Percentiles rank a stretch among this genome's conserved stretches.
Conservation (phyloP, 2,888 invertebrate species). For the Eucera pruinosa region DNA sequence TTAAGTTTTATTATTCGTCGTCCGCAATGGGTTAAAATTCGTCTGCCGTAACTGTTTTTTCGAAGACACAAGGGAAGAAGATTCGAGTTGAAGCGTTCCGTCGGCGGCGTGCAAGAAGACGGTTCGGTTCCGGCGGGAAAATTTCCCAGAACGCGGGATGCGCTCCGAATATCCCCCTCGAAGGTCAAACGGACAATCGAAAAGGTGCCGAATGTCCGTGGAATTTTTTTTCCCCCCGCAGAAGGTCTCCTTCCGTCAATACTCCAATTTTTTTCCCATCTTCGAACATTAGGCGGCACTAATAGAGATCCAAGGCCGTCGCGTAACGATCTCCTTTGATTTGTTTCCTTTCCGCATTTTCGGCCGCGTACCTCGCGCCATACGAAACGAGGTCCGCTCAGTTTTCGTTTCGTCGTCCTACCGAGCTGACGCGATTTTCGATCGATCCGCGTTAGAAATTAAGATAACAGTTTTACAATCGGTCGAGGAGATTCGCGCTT, state of each 20-base stretch:
- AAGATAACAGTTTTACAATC: neutral
- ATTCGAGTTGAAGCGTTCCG: conserved; percentile 6
- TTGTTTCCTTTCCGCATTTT: conserved; percentile 62
- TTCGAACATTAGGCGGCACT: conserved; percentile 57
- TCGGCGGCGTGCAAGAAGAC: conserved; percentile 3
- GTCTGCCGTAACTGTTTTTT: no score
- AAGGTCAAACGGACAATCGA: conserved; percentile 63
- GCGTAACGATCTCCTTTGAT: conserved; percentile 57
- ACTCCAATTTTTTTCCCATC: conserved; percentile 79
- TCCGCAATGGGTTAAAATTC: no score
- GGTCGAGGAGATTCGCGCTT: neutral
- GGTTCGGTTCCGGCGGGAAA: conserved; percentile 11
- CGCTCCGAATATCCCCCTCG: conserved; percentile 13
- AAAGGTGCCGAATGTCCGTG: conserved; percentile 59
- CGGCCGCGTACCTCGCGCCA: conserved; percentile 3
- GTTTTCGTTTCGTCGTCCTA: conserved; percentile 56
- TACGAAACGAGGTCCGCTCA: conserved; percentile 37
- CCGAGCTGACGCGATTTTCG: conserved; percentile 50
- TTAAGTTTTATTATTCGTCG: no score
- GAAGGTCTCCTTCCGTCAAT: conserved; percentile 78
- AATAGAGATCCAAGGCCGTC: conserved; percentile 62
- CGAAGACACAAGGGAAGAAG: neutral
- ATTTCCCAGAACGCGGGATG: neutral
- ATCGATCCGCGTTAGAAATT: neutral
- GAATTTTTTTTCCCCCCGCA: conserved; percentile 69